Conservation (phyloP, 92 coral and sea anemone species). For the Actinostola sp. region DNA sequence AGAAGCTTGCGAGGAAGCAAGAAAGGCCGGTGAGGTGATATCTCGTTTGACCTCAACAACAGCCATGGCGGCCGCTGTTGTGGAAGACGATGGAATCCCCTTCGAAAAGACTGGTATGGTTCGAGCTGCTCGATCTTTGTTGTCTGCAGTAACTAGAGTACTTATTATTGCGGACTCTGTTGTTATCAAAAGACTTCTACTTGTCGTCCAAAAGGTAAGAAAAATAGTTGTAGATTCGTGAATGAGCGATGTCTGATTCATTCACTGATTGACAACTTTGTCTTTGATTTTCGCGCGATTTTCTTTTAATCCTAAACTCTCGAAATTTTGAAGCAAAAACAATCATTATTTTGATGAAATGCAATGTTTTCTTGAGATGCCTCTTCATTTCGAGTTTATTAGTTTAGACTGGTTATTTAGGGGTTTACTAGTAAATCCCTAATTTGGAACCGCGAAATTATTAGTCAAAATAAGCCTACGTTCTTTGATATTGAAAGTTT, state of each 20-base stretch:
- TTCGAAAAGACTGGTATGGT: slow-evolving; percentile 82
- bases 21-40: slow-evolving; percentile 85
- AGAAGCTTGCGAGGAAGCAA: slow-evolving; percentile 94
- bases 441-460: slow-evolving; percentile 8
- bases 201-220: slow-evolving; percentile 92
- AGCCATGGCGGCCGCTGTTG: slow-evolving; percentile 22
- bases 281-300: slow-evolving; percentile 12
- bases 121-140: slow-evolving; percentile 85
- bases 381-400: slow-evolving; percentile 3
- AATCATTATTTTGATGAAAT: neutral
- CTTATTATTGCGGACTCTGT: slow-evolving; percentile 93
- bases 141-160: slow-evolving; percentile 93
- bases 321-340: slow-evolving; percentile 1
- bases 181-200: slow-evolving; percentile 88
- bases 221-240: neutral
- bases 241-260: neutral
- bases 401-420: neutral
- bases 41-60: slow-evolving; percentile 73
- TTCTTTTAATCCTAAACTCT: neutral
- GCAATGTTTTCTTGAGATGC: neutral
- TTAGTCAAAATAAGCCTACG: neutral
- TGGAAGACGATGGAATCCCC: slow-evolving; percentile 49
- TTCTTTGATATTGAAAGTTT: neutral
- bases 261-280: slow-evolving; percentile 16
- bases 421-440: neutral